Evolutionary conservation across 1,140 invertebrate species (phyloP).

Genomic region (Drosophila rhopaloa): DNA sequence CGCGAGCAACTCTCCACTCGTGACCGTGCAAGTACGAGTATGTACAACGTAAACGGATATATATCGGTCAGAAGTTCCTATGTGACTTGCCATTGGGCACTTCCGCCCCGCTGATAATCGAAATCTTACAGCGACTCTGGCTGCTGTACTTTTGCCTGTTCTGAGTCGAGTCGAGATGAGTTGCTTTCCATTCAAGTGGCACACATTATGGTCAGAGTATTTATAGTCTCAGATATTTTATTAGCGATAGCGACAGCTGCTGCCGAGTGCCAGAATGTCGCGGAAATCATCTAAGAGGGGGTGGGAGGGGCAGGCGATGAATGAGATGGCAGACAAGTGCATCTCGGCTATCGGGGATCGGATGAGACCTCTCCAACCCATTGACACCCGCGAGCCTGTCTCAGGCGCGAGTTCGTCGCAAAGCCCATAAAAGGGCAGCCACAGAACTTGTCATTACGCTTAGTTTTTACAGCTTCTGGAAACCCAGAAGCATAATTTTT

Average conservation of each 20-base stretch:
- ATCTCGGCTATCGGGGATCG: slow-evolving; percentile 10
- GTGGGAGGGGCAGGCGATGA: slow-evolving; percentile 24
- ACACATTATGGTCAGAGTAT: slow-evolving; percentile 59
- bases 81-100: slow-evolving; percentile 54
- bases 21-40: background rate
- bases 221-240: slow-evolving; percentile 69
- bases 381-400: slow-evolving; percentile 2
- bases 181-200: slow-evolving; percentile 60
- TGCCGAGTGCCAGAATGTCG: slow-evolving; percentile 4
- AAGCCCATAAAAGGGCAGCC: slow-evolving; percentile 41
- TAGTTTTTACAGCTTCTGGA: slow-evolving; percentile 71
- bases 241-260: slow-evolving; percentile 65
- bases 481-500: slow-evolving; percentile 58
- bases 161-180: slow-evolving; percentile 10
- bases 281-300: background rate
- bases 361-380: slow-evolving; percentile 1
- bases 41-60: background rate
- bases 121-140: slow-evolving; percentile 52
- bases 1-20: slow-evolving; percentile 11
- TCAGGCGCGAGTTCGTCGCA: slow-evolving; percentile 39
- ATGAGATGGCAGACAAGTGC: slow-evolving; percentile 35
- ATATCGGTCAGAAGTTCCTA: slow-evolving; percentile 67
- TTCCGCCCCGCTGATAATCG: slow-evolving; percentile 67
- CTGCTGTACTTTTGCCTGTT: slow-evolving; percentile 1
- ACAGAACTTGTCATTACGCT: slow-evolving; percentile 71